A percentile compares a stretch with the other conserved stretches of the same genome.
These are phyloP conservation scores for Vombatus ursinus DNA, from an alignment of 2,113 vertebrate species.

Conservation along the genomic window DNA sequence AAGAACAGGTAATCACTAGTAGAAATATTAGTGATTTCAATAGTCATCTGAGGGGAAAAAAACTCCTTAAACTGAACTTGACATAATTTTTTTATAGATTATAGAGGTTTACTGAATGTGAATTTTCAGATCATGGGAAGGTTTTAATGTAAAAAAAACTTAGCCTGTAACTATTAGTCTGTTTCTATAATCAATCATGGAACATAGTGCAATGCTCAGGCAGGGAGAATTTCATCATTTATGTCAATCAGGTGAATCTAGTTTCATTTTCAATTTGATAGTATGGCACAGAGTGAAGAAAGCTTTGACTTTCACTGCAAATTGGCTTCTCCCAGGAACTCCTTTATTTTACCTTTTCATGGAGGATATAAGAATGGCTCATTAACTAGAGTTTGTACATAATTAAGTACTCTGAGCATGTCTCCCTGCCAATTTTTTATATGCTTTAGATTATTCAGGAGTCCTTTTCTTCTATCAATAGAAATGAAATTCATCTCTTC, in stretches of 20 bases:
- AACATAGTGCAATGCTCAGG: background rate
- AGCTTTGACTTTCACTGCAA: conserved; percentile 7
- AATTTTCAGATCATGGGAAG: background rate
- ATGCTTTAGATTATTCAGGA: conserved; percentile 1
- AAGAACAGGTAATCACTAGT: background rate
- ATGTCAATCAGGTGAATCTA: background rate
- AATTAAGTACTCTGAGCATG: conserved; percentile 52
- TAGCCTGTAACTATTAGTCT: background rate
- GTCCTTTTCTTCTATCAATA: conserved; percentile 26
- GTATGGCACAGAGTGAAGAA: background rate
- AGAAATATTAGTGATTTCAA: conserved; percentile 14
- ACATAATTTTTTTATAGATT: conserved; percentile 38
- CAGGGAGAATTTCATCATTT: background rate
- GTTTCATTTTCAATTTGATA: background rate
- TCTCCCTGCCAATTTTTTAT: conserved; percentile 46
- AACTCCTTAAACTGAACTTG: conserved; percentile 44
- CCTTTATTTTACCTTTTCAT: conserved; percentile 27
- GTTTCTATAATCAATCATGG: background rate
- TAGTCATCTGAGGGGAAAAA: conserved; percentile 50
- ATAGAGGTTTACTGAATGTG: background rate
- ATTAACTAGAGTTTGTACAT: conserved; percentile 44
- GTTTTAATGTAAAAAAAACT: conserved; percentile 19
- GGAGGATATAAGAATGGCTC: conserved; percentile 33
- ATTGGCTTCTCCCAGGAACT: conserved; percentile 39
- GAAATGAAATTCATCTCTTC: background rate